phyloP scores from a whole-genome alignment of 2,113 vertebrate genomes.

The Telmatochromis bifrenatus region DNA sequence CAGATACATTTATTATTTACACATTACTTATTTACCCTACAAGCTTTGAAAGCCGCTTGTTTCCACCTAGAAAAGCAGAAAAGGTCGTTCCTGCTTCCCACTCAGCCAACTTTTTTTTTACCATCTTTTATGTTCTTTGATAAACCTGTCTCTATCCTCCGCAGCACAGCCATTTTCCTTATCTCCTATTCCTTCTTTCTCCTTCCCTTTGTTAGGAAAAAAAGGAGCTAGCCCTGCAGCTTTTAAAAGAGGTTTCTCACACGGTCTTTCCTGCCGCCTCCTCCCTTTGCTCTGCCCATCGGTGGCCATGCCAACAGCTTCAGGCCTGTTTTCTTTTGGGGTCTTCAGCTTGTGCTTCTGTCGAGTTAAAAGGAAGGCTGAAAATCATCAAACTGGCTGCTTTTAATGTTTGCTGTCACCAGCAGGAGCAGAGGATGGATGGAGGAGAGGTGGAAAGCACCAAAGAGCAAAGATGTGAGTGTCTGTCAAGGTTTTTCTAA shows the following conservation, averaged over 20 bases:
- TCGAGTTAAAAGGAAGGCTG: not conserved
- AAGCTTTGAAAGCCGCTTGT: not conserved
- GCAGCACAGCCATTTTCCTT: not conserved
- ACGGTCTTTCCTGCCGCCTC: not conserved
- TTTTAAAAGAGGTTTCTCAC: not conserved
- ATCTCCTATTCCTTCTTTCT: not conserved
- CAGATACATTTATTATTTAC: too few species aligned
- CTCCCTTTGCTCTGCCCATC: not conserved
- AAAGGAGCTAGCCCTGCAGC: not conserved
- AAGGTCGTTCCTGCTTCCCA: not conserved
- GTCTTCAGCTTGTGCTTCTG: not conserved
- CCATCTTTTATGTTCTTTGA: not conserved
- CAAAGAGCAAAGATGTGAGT: not conserved
- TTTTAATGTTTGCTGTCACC: constrained; percentile 4
- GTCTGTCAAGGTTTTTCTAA: not conserved
- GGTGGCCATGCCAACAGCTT: constrained; percentile 16
- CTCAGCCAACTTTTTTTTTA: not conserved
- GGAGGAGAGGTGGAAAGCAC: not conserved
- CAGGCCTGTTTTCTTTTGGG: constrained; percentile 3
- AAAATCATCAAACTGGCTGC: not conserved
- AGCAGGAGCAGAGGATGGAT: not conserved
- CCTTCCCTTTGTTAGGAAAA: not conserved
- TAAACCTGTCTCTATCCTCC: not conserved
- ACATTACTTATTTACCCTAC: not conserved
- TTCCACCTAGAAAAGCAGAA: not conserved